Conservation (phyloP, 2,888 invertebrate species). For the Bellardia bayeri region DNA sequence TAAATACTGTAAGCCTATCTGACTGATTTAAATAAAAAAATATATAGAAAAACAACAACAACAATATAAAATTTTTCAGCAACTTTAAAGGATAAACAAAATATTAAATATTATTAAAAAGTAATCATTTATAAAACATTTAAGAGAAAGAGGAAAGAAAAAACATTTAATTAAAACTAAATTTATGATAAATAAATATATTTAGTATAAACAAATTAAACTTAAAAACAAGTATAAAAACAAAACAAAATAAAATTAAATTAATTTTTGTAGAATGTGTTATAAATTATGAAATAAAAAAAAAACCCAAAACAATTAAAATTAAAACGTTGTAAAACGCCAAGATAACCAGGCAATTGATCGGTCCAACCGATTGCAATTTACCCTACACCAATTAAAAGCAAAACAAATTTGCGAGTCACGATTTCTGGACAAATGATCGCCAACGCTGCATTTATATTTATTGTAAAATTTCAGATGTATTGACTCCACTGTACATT, state of each 20-base stretch:
- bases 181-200: constrained; percentile 46
- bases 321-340: neutral
- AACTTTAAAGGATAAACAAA: constrained; percentile 52
- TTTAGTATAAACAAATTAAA: constrained; percentile 40
- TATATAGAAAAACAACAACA: constrained; percentile 57
- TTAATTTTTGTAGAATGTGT: constrained; percentile 67
- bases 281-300: constrained; percentile 24
- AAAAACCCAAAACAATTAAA: constrained; percentile 1
- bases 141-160: constrained; percentile 16
- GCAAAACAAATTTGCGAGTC: too few relatives aligned
- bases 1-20: constrained; percentile 73
- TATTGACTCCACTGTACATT: too few relatives aligned
- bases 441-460: too few relatives aligned
- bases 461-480: too few relatives aligned
- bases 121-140: constrained; percentile 42
- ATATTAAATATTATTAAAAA: constrained; percentile 40
- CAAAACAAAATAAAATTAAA: constrained; percentile 35
- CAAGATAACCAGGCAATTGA: neutral
- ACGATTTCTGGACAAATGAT: too few relatives aligned
- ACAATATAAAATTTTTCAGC: constrained; percentile 59
- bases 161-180: constrained; percentile 39
- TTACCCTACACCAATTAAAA: constrained; percentile 19
- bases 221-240: constrained; percentile 41
- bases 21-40: constrained; percentile 75
- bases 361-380: constrained; percentile 15